Conservation (phyloP, 2,888 invertebrate species). For the Hemicrepidius hirtus region DNA sequence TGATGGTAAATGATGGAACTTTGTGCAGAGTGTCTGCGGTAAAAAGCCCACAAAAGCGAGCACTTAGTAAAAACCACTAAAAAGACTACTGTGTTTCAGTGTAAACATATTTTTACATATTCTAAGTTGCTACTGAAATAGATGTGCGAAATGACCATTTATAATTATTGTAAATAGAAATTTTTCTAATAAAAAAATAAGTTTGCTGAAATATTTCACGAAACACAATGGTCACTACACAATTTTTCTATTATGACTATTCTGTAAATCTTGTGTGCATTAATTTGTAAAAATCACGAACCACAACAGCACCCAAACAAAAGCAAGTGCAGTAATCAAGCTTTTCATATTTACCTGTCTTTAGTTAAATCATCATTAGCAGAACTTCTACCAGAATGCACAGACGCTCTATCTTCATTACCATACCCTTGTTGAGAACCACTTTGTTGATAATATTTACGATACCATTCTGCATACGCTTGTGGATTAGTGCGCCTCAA, state of each 20-base stretch:
- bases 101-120: background rate
- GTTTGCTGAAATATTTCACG: too few relatives aligned
- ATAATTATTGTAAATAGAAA: too few relatives aligned
- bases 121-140: too few relatives aligned
- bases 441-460: constrained; percentile 76
- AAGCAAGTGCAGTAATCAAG: constrained; percentile 13
- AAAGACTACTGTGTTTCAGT: background rate
- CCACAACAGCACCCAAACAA: constrained; percentile 40
- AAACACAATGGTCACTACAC: too few relatives aligned
- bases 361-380: constrained; percentile 78
- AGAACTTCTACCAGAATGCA: constrained; percentile 89
- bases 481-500: constrained; percentile 85
- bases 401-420: constrained; percentile 83
- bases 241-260: too few relatives aligned
- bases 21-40: constrained; percentile 14
- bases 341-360: constrained; percentile 74
- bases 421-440: constrained; percentile 62
- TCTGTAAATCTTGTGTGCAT: constrained; percentile 12
- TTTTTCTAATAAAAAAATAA: too few relatives aligned
- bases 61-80: background rate
- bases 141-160: too few relatives aligned
- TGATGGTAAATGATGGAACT: constrained; percentile 9
- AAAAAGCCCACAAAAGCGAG: constrained; percentile 15
- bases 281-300: constrained; percentile 39
- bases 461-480: constrained; percentile 86